phyloP scores from a whole-genome alignment of 2,797 vertebrate species.

The Amblyraja radiata region DNA sequence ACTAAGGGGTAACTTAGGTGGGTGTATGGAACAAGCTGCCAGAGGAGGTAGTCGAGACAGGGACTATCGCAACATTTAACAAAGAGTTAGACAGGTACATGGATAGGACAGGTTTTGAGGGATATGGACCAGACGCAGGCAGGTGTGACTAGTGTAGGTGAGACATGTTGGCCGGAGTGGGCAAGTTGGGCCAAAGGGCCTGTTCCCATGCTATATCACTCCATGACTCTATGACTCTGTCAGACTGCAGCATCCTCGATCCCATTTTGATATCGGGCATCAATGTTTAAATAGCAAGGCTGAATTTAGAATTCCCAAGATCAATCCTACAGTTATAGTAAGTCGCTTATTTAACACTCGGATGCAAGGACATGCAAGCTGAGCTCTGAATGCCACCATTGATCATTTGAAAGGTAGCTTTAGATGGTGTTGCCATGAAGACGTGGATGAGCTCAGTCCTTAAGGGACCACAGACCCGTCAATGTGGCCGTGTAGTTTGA shows the following conservation, averaged over 20 bases:
- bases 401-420: neutral
- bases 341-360: neutral
- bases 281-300: neutral
- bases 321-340: no score
- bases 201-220: no score
- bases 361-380: neutral
- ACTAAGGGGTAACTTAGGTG: no score
- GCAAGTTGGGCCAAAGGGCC: no score
- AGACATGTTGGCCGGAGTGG: no score
- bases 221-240: neutral
- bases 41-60: no score
- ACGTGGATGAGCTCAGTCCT: neutral
- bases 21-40: no score
- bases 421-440: neutral
- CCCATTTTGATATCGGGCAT: neutral
- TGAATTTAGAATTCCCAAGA: neutral
- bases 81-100: no score
- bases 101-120: no score
- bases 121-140: no score
- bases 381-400: neutral
- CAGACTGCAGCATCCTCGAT: neutral
- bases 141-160: no score
- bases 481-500: neutral
- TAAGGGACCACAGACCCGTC: neutral
- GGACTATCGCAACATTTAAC: no score